Evolutionary conservation across 2,888 invertebrate species (phyloP).

Genomic region (Antheraea assamensis): DNA sequence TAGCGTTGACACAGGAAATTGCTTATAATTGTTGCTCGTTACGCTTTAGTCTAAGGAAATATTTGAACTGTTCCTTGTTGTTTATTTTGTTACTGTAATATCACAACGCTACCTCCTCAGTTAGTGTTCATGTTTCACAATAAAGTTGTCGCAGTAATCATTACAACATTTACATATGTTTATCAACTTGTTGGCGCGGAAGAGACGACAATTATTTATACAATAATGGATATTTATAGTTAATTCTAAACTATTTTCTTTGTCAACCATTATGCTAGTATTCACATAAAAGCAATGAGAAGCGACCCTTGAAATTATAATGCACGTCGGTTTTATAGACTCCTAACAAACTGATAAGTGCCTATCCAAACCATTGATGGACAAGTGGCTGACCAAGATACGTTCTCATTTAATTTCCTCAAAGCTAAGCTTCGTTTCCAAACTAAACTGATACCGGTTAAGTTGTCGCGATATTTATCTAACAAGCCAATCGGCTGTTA

Average conservation of each 20-base stretch:
- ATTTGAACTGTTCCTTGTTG: background rate
- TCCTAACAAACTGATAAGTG: background rate
- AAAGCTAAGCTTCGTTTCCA: background rate
- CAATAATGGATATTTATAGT: too few relatives aligned
- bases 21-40: background rate
- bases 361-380: background rate
- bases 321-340: background rate
- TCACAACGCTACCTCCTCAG: too few relatives aligned
- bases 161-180: too few relatives aligned
- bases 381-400: background rate
- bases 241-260: background rate
- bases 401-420: background rate
- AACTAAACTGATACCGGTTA: slow-evolving; percentile 21
- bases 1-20: background rate
- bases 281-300: background rate
- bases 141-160: too few relatives aligned
- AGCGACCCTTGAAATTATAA: background rate
- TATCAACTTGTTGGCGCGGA: too few relatives aligned
- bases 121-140: too few relatives aligned
- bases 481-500: slow-evolving; percentile 23
- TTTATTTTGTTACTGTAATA: too few relatives aligned
- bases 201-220: too few relatives aligned
- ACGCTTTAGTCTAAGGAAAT: background rate
- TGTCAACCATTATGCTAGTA: background rate
- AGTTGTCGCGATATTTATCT: slow-evolving; percentile 40